Evolutionary conservation across 2,888 invertebrate genomes (phyloP).

Genomic region (Dasysyrphus tricinctus): DNA sequence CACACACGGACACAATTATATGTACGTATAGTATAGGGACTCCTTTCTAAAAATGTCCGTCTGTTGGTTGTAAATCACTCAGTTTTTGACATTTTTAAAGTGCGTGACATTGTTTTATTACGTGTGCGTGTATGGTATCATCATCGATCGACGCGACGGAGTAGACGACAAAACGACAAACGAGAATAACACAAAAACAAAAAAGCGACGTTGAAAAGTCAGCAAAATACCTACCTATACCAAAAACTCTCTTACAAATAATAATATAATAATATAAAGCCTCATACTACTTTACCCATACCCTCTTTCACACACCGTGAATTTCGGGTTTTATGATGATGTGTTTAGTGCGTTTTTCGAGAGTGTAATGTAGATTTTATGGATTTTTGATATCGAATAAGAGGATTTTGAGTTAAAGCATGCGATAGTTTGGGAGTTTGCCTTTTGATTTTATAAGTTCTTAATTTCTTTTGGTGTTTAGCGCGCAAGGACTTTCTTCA

Average conservation of each 20-base stretch:
- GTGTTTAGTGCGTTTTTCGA: slow-evolving; percentile 73
- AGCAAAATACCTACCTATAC: slow-evolving; percentile 52
- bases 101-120: slow-evolving; percentile 84
- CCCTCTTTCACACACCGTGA: slow-evolving; percentile 43
- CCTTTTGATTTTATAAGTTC: neutral
- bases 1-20: slow-evolving; percentile 8
- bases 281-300: neutral
- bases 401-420: slow-evolving; percentile 62
- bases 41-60: slow-evolving; percentile 76
- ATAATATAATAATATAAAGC: neutral
- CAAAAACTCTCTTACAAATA: slow-evolving; percentile 8
- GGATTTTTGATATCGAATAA: slow-evolving; percentile 73
- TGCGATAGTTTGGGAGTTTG: slow-evolving; percentile 1
- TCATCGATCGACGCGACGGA: slow-evolving; percentile 67
- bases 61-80: slow-evolving; percentile 83
- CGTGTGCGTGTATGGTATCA: slow-evolving; percentile 77
- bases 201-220: slow-evolving; percentile 16
- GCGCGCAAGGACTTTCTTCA: slow-evolving; percentile 24
- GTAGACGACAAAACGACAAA: slow-evolving; percentile 46
- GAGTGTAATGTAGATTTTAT: slow-evolving; percentile 74
- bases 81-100: slow-evolving; percentile 83
- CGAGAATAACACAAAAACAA: slow-evolving; percentile 24
- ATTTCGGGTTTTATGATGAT: slow-evolving; percentile 73
- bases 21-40: slow-evolving; percentile 40
- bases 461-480: slow-evolving; percentile 18